A percentile compares a stretch with the other conserved stretches of the same genome.
Conservation (phyloP, 2,888 invertebrate genomes). For the Eupithecia insigniata region DNA sequence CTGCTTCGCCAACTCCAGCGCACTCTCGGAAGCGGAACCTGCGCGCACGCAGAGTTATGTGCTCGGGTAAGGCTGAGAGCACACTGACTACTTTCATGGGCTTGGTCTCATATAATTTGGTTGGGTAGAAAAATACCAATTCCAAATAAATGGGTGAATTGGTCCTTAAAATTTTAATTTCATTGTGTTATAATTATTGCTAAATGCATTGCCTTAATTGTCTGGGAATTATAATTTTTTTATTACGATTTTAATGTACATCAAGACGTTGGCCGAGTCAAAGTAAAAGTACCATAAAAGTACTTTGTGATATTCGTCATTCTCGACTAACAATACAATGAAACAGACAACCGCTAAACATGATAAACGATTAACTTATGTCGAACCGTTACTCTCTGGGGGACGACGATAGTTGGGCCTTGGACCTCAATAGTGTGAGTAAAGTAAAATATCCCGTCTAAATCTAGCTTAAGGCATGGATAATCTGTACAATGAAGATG, state of each 20-base stretch:
- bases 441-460: not conserved
- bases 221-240: too few species aligned
- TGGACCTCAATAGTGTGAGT: too few species aligned
- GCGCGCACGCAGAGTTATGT: constrained; percentile 49
- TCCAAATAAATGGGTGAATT: not conserved
- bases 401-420: too few species aligned
- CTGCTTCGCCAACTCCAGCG: constrained; percentile 53
- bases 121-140: not conserved
- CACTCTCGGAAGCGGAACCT: constrained; percentile 71
- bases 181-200: not conserved
- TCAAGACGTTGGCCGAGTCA: too few species aligned
- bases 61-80: not conserved
- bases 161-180: not conserved
- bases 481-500: not conserved
- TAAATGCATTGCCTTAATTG: too few species aligned
- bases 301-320: not conserved
- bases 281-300: too few species aligned
- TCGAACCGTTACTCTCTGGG: too few species aligned
- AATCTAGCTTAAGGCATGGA: not conserved
- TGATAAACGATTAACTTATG: too few species aligned
- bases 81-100: not conserved
- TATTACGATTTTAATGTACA: too few species aligned
- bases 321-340: not conserved
- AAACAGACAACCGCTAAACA: too few species aligned
- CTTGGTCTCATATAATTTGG: not conserved